These are phyloP conservation scores for Congeria kusceri DNA, from an alignment of 2,888 invertebrate genomes.

Conservation along the genomic window DNA sequence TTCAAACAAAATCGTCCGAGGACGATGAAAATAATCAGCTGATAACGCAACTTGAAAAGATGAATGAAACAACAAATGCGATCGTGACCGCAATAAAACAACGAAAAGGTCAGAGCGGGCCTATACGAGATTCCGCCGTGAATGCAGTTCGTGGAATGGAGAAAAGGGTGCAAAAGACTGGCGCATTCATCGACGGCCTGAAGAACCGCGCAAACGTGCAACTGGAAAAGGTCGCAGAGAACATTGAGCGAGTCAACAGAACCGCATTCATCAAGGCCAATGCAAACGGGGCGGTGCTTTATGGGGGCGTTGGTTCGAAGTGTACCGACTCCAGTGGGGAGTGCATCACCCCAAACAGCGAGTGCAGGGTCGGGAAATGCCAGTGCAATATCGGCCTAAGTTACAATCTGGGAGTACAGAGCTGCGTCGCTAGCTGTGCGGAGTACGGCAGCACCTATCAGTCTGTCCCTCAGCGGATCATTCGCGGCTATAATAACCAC, in stretches of 20 bases:
- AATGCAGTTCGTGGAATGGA: conserved; percentile 41
- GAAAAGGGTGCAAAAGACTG: conserved; percentile 34
- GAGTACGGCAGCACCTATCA: conserved; percentile 51
- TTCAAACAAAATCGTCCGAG: not conserved
- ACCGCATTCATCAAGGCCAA: conserved; percentile 49
- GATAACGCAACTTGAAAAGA: not conserved
- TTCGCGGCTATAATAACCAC: conserved; percentile 46
- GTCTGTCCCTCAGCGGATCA: conserved; percentile 33
- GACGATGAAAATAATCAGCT: not conserved
- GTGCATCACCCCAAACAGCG: conserved; percentile 36
- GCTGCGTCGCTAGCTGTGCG: conserved; percentile 32
- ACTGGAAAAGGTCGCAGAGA: conserved; percentile 25
- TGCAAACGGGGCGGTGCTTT: conserved; percentile 45
- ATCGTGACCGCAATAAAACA: conserved; percentile 34
- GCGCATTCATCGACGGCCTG: conserved; percentile 17
- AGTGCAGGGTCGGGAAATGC: conserved; percentile 49
- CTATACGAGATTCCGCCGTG: conserved; percentile 17
- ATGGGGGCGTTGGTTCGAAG: conserved; percentile 47
- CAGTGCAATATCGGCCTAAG: conserved; percentile 53
- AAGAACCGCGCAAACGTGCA: conserved; percentile 14
- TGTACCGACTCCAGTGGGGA: conserved; percentile 39
- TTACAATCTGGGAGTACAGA: conserved; percentile 25
- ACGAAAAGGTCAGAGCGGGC: conserved; percentile 33
- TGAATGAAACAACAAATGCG: conserved; percentile 21
- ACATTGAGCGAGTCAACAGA: conserved; percentile 42